Evolutionary conservation across 2,888 invertebrate genomes (phyloP).

Genomic region (Dryobotodes eremita): DNA sequence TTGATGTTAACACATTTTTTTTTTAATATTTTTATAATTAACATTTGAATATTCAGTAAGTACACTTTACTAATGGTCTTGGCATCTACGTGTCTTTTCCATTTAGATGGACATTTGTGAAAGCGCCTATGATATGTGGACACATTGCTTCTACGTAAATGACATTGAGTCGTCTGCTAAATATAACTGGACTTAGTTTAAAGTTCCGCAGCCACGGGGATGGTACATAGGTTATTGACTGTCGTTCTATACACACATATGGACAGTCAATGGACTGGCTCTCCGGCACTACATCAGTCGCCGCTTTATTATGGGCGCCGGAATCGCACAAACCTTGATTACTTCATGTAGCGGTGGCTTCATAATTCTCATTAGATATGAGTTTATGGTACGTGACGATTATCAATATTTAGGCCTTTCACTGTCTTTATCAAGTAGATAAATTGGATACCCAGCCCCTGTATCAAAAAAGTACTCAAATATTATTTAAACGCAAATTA

Average conservation of each 20-base stretch:
- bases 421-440: slow-evolving; percentile 27
- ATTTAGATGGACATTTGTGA: slow-evolving; percentile 25
- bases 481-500: slow-evolving; percentile 1
- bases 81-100: slow-evolving; percentile 24
- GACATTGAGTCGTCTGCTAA: slow-evolving; percentile 27
- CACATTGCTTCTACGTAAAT: slow-evolving; percentile 25
- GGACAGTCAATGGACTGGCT: slow-evolving; percentile 4
- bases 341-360: slow-evolving; percentile 13
- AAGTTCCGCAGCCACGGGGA: slow-evolving; percentile 19
- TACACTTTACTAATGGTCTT: slow-evolving; percentile 31
- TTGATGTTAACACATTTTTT: slow-evolving; percentile 68
- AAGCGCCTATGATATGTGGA: slow-evolving; percentile 22
- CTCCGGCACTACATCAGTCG: neutral
- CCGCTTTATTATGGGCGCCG: neutral
- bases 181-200: slow-evolving; percentile 21
- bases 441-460: neutral
- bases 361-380: slow-evolving; percentile 26
- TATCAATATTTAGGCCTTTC: slow-evolving; percentile 24
- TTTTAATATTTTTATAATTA: slow-evolving; percentile 63
- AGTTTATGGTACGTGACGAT: slow-evolving; percentile 15
- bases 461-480: slow-evolving; percentile 1
- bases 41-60: slow-evolving; percentile 53
- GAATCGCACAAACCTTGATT: slow-evolving; percentile 16
- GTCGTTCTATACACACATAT: slow-evolving; percentile 4
- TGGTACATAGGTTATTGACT: slow-evolving; percentile 27